phyloP scores from a whole-genome alignment of 35 echinoderm and acorn worm genomes.

The Nesometra sesokonis region DNA sequence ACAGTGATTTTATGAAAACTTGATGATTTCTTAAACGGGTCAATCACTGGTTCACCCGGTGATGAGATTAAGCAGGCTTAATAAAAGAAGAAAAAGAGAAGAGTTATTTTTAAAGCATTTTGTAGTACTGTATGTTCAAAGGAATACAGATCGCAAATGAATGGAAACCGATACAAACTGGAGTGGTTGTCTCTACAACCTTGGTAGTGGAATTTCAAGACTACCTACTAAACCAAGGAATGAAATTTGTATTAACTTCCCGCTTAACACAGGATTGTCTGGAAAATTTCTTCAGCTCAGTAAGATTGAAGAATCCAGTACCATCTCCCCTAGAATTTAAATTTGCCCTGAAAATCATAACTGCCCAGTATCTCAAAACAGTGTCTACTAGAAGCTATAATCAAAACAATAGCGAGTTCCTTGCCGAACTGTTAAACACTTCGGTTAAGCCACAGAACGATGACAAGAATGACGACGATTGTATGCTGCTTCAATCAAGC shows the following conservation, averaged over 20 bases:
- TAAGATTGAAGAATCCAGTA: constrained; percentile 21
- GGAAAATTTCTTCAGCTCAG: constrained; percentile 47
- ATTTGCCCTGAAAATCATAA: constrained; percentile 9
- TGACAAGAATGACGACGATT: background rate
- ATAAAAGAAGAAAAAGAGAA: constrained; percentile 29
- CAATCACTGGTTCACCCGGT: constrained; percentile 44
- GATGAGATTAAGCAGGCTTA: constrained; percentile 13
- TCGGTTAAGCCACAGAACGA: background rate
- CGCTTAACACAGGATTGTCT: constrained; percentile 47
- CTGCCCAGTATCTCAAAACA: constrained; percentile 13
- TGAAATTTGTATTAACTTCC: constrained; percentile 38
- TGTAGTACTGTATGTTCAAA: constrained; percentile 32
- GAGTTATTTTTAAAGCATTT: constrained; percentile 28
- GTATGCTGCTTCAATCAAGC: background rate
- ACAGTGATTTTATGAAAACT: constrained; percentile 2
- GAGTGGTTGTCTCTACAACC: constrained; percentile 15
- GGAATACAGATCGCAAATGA: constrained; percentile 20
- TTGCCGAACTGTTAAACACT: constrained; percentile 8
- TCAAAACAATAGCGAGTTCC: background rate
- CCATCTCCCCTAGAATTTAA: constrained; percentile 19
- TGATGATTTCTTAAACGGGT: constrained; percentile 31
- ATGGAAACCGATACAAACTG: constrained; percentile 56
- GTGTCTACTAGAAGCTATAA: constrained; percentile 6
- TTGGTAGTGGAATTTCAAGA: constrained; percentile 28
- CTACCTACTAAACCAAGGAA: constrained; percentile 33